Evolutionary conservation across 2,113 vertebrate genomes (phyloP).

Genomic region (Brachirus orientalis): DNA sequence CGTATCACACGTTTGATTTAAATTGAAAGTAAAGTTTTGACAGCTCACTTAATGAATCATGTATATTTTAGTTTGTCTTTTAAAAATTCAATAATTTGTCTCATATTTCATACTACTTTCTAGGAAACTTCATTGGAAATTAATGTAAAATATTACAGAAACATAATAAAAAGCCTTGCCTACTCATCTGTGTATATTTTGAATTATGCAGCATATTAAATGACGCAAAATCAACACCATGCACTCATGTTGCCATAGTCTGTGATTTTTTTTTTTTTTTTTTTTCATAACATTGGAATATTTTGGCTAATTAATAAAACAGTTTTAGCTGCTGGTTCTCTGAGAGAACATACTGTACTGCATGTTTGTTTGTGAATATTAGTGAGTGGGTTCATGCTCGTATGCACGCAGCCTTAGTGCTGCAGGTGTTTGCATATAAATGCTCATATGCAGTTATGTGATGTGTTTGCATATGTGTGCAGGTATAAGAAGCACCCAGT

Average conservation of each 20-base stretch:
- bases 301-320: slow-evolving; percentile 23
- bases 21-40: too few relatives aligned
- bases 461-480: slow-evolving; percentile 5
- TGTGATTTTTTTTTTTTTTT: background rate
- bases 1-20: too few relatives aligned
- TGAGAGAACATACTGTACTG: background rate
- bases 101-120: too few relatives aligned
- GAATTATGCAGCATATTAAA: slow-evolving; percentile 19
- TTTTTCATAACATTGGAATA: slow-evolving; percentile 8
- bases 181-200: too few relatives aligned
- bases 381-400: background rate
- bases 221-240: slow-evolving; percentile 9
- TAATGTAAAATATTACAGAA: too few relatives aligned
- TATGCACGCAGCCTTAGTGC: slow-evolving; percentile 15
- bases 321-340: slow-evolving; percentile 5
- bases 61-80: too few relatives aligned
- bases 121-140: too few relatives aligned
- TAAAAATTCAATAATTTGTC: too few relatives aligned
- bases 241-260: background rate
- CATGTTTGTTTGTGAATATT: background rate
- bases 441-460: slow-evolving; percentile 3
- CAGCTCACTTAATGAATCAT: too few relatives aligned
- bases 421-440: slow-evolving; percentile 45
- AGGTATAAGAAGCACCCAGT: slow-evolving; percentile 34
- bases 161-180: too few relatives aligned